These are phyloP conservation scores for Atrichornis clamosus DNA, from an alignment of 2,113 vertebrate genomes.

Conservation along the genomic window DNA sequence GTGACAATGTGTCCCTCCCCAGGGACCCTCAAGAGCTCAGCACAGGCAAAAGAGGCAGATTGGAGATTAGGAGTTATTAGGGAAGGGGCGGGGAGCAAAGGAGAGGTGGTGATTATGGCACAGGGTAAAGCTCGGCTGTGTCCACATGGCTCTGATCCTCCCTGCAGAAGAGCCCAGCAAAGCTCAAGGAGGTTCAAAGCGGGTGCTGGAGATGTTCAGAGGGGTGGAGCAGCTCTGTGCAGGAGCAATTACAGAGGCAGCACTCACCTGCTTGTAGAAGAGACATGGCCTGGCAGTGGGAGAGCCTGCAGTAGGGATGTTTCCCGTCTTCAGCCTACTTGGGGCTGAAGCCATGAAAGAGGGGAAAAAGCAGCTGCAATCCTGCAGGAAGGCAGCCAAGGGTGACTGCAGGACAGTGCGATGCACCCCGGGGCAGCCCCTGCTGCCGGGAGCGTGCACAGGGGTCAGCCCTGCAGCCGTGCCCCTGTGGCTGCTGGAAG, in stretches of 20 bases:
- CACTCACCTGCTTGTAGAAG: not conserved
- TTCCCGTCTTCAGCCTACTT: not conserved
- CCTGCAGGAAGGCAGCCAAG: not conserved
- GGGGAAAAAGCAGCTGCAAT: not conserved
- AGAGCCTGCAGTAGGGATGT: not conserved
- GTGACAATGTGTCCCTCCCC: not conserved
- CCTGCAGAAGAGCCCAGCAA: not conserved
- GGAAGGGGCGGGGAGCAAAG: not conserved
- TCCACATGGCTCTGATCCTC: not conserved
- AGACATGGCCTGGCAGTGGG: not conserved
- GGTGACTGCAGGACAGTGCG: not conserved
- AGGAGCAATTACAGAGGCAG: not conserved
- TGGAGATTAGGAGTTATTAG: fast-evolving
- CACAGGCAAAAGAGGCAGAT: not conserved
- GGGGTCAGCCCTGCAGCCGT: not conserved
- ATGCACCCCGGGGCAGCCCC: not conserved
- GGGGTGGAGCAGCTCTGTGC: not conserved
- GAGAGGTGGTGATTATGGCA: not conserved
- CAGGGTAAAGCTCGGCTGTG: not conserved
- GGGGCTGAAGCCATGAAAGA: not conserved
- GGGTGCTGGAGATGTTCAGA: fast-evolving
- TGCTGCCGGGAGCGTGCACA: fast-evolving
- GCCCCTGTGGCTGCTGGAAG: not conserved
- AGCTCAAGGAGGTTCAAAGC: not conserved
- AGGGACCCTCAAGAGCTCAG: not conserved